Conservation (phyloP, 1,140 invertebrate genomes). For the Zaprionus tsacasi region DNA sequence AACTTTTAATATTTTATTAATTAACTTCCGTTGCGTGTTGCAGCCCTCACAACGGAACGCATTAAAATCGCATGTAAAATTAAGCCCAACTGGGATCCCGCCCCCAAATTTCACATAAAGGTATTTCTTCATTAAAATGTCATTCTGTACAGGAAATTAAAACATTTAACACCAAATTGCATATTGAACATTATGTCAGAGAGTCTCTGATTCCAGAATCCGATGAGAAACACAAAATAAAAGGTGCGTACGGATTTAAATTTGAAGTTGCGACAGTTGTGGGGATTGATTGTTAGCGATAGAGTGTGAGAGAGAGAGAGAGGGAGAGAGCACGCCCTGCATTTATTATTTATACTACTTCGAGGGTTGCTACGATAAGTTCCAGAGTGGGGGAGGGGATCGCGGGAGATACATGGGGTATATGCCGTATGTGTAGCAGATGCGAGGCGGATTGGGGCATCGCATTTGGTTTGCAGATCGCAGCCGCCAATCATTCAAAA, state of each 20-base stretch:
- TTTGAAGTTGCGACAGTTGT: slow-evolving; percentile 6
- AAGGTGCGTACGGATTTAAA: slow-evolving; percentile 53
- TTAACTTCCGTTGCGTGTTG: slow-evolving; percentile 73
- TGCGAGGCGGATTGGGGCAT: slow-evolving; percentile 31
- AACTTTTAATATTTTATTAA: slow-evolving; percentile 83
- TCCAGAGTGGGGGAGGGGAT: not conserved
- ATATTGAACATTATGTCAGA: slow-evolving; percentile 45
- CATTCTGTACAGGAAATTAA: slow-evolving; percentile 81
- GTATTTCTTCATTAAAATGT: slow-evolving; percentile 83
- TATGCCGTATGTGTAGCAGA: not conserved
- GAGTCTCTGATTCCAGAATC: slow-evolving; percentile 34
- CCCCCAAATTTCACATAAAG: slow-evolving; percentile 28
- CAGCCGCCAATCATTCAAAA: slow-evolving; percentile 72
- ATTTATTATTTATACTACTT: slow-evolving; percentile 1
- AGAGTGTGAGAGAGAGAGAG: too few species aligned
- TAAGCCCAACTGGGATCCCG: slow-evolving; percentile 52
- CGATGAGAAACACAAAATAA: not conserved
- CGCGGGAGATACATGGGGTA: too few species aligned
- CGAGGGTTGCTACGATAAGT: slow-evolving; percentile 6
- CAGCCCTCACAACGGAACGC: slow-evolving; percentile 38
- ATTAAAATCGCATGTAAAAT: slow-evolving; percentile 82
- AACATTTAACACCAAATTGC: slow-evolving; percentile 72
- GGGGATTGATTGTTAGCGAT: not conserved
- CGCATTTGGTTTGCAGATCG: slow-evolving; percentile 75
- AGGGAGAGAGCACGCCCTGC: not conserved